A percentile compares a stretch with the other conserved stretches of the same genome.
phyloP scores from a whole-genome alignment of 2,113 vertebrate genomes.

The Anoura caudifer region DNA sequence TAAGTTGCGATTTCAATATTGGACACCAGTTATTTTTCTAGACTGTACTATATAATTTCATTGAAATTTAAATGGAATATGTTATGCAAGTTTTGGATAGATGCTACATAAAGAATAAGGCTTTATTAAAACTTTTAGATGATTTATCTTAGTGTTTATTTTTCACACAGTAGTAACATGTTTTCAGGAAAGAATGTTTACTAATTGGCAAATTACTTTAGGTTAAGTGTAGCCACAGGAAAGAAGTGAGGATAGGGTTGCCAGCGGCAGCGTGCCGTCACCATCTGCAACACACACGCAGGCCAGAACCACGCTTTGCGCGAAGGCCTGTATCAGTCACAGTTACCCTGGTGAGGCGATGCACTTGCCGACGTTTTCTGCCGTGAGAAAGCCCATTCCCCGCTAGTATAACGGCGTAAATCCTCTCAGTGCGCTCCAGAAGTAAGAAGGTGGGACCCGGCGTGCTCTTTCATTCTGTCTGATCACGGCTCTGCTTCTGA shows the following conservation, averaged over 20 bases:
- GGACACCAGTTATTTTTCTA: conserved; percentile 5
- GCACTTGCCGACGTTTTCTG: neutral
- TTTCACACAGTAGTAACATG: neutral
- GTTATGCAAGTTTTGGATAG: neutral
- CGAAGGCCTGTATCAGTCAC: neutral
- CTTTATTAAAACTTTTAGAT: conserved; percentile 26
- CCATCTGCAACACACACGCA: neutral
- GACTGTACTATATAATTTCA: conserved; percentile 2
- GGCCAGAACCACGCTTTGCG: neutral
- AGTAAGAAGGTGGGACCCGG: neutral
- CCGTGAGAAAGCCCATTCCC: neutral
- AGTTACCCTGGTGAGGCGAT: neutral
- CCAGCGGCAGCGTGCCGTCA: neutral
- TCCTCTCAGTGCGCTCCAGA: neutral
- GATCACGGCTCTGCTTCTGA: rapidly evolving
- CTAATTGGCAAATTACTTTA: neutral
- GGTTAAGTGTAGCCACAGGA: neutral
- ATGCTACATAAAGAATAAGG: conserved; percentile 14
- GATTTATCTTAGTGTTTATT: conserved; percentile 26
- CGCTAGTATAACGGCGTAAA: neutral
- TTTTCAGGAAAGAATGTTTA: conserved; percentile 4
- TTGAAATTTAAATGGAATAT: conserved; percentile 23
- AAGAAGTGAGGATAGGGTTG: neutral
- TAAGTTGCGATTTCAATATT: conserved; percentile 23
- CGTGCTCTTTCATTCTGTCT: neutral